Evolutionary conservation across 2,113 vertebrate species (phyloP), one percentile per base, ranked within the genome.

Genomic region (Talpa occidentalis): DNA sequence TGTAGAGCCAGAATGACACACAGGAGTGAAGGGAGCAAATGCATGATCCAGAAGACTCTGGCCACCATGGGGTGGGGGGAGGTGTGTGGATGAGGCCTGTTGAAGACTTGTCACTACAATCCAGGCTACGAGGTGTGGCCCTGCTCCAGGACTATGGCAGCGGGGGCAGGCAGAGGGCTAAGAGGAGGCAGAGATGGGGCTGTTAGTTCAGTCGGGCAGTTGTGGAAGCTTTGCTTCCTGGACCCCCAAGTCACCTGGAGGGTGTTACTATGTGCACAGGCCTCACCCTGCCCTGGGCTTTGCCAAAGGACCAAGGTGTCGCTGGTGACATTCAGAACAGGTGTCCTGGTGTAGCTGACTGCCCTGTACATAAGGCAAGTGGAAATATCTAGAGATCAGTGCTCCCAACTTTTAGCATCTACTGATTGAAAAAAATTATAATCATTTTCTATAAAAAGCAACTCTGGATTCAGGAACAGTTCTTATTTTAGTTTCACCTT

Each of bases 221-320:
- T 83, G 5, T 9, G 30, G 59, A n/a, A 16, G 10, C 17, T n/a
- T 70, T 84, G n/a, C 60, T 0, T 17, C 0, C 49, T 26, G 79
- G 12, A n/a, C 66, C 30, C 7, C 66, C 21, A 19, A 47, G 10
- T 24, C 54, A 9, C 54, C 81, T 52, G 59, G 84, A 83, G 42
- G n/a, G 70, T 16, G 35, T 92, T 67, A 9, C 60, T 3, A 0
- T 2, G 17, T 6, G 1, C 69, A 40, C 7, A 19, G 0, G 24
- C 72, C 73, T 37, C 77, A 1, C 35, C 32, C n/a, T 3, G 6
- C 19, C 62, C 47, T 32, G 17, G 42, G 21, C 77, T n/a, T 86
- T 15, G 49, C 35, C 5, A 49, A 1, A 32, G 16, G 26, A 35
- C 81, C 21, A 0, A 1, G 2, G 35, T 32, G 30, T 78, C 69